phyloP scores from a whole-genome alignment of 2,888 invertebrate species.

The Bimastos eiseni region DNA sequence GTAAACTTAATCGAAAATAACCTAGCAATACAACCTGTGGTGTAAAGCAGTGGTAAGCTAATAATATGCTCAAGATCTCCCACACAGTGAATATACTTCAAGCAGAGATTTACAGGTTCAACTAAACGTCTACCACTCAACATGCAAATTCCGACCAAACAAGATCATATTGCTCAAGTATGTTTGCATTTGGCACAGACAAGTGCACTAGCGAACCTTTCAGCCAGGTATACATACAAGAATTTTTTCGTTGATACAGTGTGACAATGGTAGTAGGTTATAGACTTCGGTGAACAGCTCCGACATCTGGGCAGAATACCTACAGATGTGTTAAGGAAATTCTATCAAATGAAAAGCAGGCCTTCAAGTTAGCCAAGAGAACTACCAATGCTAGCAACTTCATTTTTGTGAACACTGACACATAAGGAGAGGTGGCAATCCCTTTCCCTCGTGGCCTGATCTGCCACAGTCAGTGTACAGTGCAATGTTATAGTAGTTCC shows the following conservation, averaged over 20 bases:
- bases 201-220: not conserved
- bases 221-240: constrained; percentile 66
- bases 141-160: not conserved
- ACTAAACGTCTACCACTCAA: not conserved
- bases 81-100: not conserved
- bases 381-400: not conserved
- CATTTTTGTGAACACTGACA: not conserved
- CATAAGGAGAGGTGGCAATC: too few relatives aligned
- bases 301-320: constrained; percentile 85
- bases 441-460: too few relatives aligned
- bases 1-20: not conserved
- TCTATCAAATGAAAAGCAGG: not conserved
- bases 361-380: not conserved
- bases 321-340: constrained; percentile 41
- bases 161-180: not conserved
- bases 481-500: too few relatives aligned
- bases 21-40: too few relatives aligned
- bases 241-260: constrained; percentile 85
- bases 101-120: not conserved
- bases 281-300: constrained; percentile 97
- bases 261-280: constrained; percentile 93
- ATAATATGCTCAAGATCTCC: not conserved
- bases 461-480: too few relatives aligned
- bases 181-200: not conserved
- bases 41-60: not conserved